Percentiles rank a stretch among this genome's conserved stretches.
These are phyloP conservation scores for silkworm (Bombyx mori) DNA, from an alignment of 1,140 invertebrate genomes.

Conservation along the genomic window ASM3026992v2 NC_085132.1:6648001-6648500, in stretches of 20 bases:
- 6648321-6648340: conserved; percentile 1
- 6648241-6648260: conserved; percentile 9
- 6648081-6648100: conserved; percentile 1
- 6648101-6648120: background rate
- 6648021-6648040: too few relatives aligned
- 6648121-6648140: background rate
- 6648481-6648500: background rate
- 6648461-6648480: background rate
- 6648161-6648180: conserved; percentile 6
- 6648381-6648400: too few relatives aligned
- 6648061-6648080: background rate
- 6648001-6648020: too few relatives aligned
- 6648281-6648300: conserved; percentile 9
- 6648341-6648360: background rate
- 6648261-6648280: conserved; percentile 10
- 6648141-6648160: conserved; percentile 4
- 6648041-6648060: too few relatives aligned
- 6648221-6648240: background rate
- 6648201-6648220: conserved; percentile 7
- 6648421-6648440: too few relatives aligned
- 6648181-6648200: conserved; percentile 3
- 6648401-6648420: too few relatives aligned
- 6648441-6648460: too few relatives aligned
- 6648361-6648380: too few relatives aligned
- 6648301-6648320: conserved; percentile 11